Evolutionary conservation across 1,140 invertebrate genomes (phyloP), one percentile per base, ranked within the genome.

Genomic region (Pseudomyrmex dendroicus): DNA sequence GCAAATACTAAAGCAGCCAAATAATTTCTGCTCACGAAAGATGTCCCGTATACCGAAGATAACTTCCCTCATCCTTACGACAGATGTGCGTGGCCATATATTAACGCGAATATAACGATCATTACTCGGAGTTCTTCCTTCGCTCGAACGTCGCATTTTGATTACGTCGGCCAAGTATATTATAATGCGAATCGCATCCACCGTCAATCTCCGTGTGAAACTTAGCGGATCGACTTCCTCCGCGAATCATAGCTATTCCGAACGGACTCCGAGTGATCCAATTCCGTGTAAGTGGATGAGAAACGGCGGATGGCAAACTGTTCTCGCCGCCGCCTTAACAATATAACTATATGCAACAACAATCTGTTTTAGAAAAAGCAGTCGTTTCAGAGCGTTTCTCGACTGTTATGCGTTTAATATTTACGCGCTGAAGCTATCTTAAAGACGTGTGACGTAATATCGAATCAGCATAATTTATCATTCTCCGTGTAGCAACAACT

Each of bases 201-300:
- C 52, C 73, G 62, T 77, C 76, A 80, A 80, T 80, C 76, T 61
- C 76, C 76, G 66, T 80, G 76, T 72, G 76, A 80, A 87, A 87
- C 68, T 84, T 80, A 80, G 86, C 86, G 82, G 85, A 87, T 84
- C 85, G 61, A 83, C 85, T 87, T 87, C 85, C 85, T 87, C 64
- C 82, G 85, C 56, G 63, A 87, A 83, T 78, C 68, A 86, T 83
- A 84, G 82, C 59, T 67, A 84, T 80, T 77, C 82, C 7, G 25
- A 68, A 25, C 54, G 56, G 73, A 84, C 85, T 54, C 15, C 57
- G 70, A 72, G 25, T 74, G 78, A 82, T 82, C 67, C 80, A 74
- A 84, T 87, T 85, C 52, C 73, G 61, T 59, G 35, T 73, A 63
- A 73, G 52, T 74, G 73, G 74, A 84, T 87, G 86, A 61, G 86